phyloP scores from a whole-genome alignment of 1,140 invertebrate genomes.

The Planococcus citri region DNA sequence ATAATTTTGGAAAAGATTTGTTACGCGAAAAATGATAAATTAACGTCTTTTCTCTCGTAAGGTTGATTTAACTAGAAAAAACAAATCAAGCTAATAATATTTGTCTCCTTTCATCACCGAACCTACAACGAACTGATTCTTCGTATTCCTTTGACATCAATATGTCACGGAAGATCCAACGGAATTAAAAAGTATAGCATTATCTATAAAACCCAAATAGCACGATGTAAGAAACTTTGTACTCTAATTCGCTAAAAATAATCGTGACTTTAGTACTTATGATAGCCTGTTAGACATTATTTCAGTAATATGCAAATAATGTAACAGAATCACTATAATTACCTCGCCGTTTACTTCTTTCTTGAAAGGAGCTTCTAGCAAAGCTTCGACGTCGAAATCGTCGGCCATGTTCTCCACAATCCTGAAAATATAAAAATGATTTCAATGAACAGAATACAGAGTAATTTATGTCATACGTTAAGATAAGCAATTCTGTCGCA shows the following conservation, averaged over 20 bases:
- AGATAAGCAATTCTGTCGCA: too few relatives aligned
- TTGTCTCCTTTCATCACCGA: too few relatives aligned
- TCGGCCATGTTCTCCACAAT: slow-evolving; percentile 65
- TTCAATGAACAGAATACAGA: too few relatives aligned
- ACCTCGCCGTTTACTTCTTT: slow-evolving; percentile 60
- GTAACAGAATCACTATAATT: neutral
- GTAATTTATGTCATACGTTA: too few relatives aligned
- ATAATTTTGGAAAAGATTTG: too few relatives aligned
- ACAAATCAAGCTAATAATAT: too few relatives aligned
- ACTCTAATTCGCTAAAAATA: neutral
- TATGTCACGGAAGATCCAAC: neutral
- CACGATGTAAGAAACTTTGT: neutral
- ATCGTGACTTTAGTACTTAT: neutral
- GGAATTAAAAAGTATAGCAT: neutral
- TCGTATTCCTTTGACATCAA: neutral
- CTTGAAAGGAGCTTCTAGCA: slow-evolving; percentile 86
- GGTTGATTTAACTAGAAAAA: too few relatives aligned
- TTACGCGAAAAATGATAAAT: too few relatives aligned
- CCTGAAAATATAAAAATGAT: neutral
- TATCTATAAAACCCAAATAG: neutral
- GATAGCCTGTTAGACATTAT: neutral
- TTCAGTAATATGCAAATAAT: neutral
- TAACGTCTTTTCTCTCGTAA: too few relatives aligned
- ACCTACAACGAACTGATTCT: neutral
- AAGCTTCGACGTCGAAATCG: slow-evolving; percentile 92